These are phyloP conservation scores for Chroicocephalus ridibundus DNA, from an alignment of 2,113 vertebrate genomes.

Conservation along the genomic window DNA sequence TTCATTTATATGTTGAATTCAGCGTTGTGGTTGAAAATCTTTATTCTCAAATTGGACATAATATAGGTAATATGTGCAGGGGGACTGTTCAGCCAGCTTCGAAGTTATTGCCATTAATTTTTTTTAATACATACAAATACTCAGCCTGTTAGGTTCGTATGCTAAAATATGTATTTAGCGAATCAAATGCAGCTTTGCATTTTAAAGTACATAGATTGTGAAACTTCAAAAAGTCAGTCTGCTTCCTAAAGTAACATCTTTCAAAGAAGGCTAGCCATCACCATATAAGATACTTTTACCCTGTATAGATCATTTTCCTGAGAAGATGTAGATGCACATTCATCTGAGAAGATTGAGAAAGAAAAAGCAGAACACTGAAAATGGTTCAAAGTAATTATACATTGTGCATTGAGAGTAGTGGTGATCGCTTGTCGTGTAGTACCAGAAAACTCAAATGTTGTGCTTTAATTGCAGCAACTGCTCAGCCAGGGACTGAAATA, in stretches of 20 bases:
- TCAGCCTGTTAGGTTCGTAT: background rate
- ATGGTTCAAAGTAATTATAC: background rate
- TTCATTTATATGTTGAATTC: background rate
- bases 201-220: background rate
- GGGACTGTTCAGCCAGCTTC: background rate
- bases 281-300: background rate
- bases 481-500: conserved; percentile 98
- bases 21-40: background rate
- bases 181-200: background rate
- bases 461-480: conserved; percentile 82
- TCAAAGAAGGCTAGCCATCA: background rate
- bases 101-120: background rate
- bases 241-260: background rate
- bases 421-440: background rate
- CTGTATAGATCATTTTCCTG: background rate
- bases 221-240: background rate
- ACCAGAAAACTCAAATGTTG: conserved; percentile 15
- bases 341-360: background rate
- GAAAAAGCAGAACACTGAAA: background rate
- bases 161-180: background rate
- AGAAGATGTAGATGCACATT: background rate
- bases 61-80: background rate
- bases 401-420: background rate
- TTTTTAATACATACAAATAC: background rate
- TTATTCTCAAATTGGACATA: background rate